These are phyloP conservation scores for Tortricodes alternella DNA, from an alignment of 2,888 invertebrate species.

Conservation along the genomic window DNA sequence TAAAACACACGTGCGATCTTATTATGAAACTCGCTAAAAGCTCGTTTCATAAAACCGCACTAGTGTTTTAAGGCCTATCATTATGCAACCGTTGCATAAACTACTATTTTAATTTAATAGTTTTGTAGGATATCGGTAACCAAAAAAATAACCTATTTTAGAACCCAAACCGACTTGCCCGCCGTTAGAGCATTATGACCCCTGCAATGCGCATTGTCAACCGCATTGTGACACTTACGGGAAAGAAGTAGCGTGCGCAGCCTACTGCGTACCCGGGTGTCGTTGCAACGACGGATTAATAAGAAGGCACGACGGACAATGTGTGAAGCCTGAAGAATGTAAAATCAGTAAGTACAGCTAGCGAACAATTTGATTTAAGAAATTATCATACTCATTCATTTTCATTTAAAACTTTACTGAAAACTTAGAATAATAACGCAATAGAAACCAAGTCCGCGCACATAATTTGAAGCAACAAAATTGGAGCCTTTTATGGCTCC, in stretches of 20 bases:
- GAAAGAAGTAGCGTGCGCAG: background rate
- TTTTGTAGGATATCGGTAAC: background rate
- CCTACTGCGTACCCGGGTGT: constrained; percentile 1
- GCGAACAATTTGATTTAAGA: too few relatives aligned
- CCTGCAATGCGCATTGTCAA: constrained; percentile 12
- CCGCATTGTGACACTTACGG: constrained; percentile 7
- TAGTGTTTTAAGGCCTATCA: background rate
- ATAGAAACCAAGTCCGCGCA: too few relatives aligned
- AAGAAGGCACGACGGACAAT: constrained; percentile 2
- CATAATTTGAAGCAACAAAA: too few relatives aligned
- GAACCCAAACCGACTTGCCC: background rate
- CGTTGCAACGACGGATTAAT: constrained; percentile 2
- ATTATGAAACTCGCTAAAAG: too few relatives aligned
- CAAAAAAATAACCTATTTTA: background rate
- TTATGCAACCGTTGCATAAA: background rate
- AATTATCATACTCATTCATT: too few relatives aligned
- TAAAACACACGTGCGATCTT: too few relatives aligned
- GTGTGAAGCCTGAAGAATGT: background rate
- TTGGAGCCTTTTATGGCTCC: too few relatives aligned
- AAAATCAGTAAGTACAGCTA: constrained; percentile 7
- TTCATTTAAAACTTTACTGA: background rate
- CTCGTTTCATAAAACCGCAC: background rate
- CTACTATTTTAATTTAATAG: background rate
- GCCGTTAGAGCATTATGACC: constrained; percentile 1
- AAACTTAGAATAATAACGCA: too few relatives aligned